A percentile compares a stretch with the other conserved stretches of the same genome.
Evolutionary conservation across 2,113 vertebrate genomes (phyloP).

Genomic region (Bothrops jararaca): DNA sequence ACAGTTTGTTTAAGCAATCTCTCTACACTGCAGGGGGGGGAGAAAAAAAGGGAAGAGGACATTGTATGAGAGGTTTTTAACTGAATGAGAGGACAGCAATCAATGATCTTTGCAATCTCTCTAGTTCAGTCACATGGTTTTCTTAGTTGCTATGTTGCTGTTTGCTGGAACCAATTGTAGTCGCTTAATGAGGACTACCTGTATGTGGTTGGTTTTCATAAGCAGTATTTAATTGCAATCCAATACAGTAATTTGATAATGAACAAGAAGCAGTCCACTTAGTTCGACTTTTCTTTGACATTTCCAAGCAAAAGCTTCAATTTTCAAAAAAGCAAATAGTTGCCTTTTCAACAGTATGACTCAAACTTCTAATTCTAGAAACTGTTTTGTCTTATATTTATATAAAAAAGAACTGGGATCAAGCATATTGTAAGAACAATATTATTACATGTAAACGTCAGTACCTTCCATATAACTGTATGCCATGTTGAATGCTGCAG

Average conservation of each 20-base stretch:
- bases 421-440: neutral
- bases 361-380: neutral
- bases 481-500: constrained; percentile 95
- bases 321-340: neutral
- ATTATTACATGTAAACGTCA: neutral
- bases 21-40: too few relatives aligned
- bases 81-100: neutral
- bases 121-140: neutral
- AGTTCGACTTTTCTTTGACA: neutral
- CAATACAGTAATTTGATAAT: neutral
- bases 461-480: constrained; percentile 95
- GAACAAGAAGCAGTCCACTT: neutral
- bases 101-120: neutral
- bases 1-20: too few relatives aligned
- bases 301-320: neutral
- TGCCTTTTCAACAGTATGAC: neutral
- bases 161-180: neutral
- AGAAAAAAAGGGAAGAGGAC: neutral
- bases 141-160: neutral
- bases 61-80: neutral
- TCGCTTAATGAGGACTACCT: neutral
- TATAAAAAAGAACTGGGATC: neutral
- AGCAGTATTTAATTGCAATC: neutral
- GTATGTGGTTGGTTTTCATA: neutral
- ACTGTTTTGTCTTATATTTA: neutral